Percentiles rank a stretch among this genome's conserved stretches.
Conservation (phyloP, 2,113 vertebrate species). For the Cichladusa arquata region DNA sequence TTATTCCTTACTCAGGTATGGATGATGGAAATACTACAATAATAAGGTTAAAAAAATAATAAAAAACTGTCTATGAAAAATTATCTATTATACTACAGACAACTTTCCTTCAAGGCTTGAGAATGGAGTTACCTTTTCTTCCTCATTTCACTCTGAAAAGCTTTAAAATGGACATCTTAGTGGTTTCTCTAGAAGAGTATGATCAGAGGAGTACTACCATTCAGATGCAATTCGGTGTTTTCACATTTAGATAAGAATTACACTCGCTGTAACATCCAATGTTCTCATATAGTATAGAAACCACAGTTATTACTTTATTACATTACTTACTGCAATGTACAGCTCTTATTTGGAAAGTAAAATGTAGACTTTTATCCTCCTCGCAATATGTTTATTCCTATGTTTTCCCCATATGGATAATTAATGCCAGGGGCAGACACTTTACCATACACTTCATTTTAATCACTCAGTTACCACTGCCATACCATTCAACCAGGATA, state of each 20-base stretch:
- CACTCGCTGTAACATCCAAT: neutral
- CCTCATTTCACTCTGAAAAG: neutral
- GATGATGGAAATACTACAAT: neutral
- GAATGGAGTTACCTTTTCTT: neutral
- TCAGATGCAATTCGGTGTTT: neutral
- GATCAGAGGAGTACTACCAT: neutral
- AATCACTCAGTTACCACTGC: neutral
- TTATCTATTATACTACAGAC: neutral
- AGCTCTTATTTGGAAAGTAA: neutral
- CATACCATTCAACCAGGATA: neutral
- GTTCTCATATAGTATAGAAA: neutral
- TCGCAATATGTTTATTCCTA: neutral
- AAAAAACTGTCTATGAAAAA: neutral
- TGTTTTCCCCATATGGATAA: neutral
- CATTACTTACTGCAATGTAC: neutral
- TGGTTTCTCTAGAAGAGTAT: neutral
- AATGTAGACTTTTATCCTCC: neutral
- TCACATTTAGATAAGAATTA: neutral
- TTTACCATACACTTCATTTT: neutral
- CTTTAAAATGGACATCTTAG: neutral
- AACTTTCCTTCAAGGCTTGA: neutral
- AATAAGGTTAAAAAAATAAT: neutral
- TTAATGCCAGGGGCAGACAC: neutral
- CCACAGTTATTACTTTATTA: neutral
- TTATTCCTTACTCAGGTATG: neutral